Percentiles rank a stretch among this genome's conserved stretches.
Evolutionary conservation across 2,797 vertebrate genomes (phyloP).

Genomic region (Hippocampus kuda): DNA sequence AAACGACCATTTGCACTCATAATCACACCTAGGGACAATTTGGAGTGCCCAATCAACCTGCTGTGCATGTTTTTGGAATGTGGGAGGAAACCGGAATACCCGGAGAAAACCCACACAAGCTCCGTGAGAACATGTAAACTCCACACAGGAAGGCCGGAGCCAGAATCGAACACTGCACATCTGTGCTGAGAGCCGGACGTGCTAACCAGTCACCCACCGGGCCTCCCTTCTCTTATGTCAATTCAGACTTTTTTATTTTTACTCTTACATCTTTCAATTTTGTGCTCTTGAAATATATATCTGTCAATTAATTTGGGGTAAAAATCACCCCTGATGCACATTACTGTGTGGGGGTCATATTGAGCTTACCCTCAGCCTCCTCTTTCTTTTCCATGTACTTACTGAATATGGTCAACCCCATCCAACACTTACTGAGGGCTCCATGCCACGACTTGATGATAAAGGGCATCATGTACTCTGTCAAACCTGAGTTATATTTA

Average conservation of each 20-base stretch:
- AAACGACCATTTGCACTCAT: too few relatives aligned
- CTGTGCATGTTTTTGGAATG: too few relatives aligned
- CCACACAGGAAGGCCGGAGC: too few relatives aligned
- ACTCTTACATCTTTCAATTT: background rate
- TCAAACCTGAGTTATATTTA: conserved; percentile 53
- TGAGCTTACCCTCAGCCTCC: background rate
- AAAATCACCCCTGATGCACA: background rate
- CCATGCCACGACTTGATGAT: conserved; percentile 7
- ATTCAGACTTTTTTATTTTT: background rate
- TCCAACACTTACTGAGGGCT: background rate
- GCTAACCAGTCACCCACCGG: too few relatives aligned
- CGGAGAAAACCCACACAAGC: too few relatives aligned
- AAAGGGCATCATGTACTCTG: conserved; percentile 39
- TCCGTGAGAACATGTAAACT: too few relatives aligned
- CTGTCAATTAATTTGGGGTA: background rate
- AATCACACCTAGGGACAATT: too few relatives aligned
- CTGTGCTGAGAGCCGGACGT: too few relatives aligned
- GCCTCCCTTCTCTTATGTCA: background rate
- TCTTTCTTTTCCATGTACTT: background rate
- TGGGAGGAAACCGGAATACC: too few relatives aligned
- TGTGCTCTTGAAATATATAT: background rate
- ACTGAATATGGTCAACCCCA: background rate
- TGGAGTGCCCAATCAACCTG: too few relatives aligned
- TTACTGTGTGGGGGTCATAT: background rate
- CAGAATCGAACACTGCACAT: too few relatives aligned